A percentile compares a stretch with the other conserved stretches of the same genome.
Conservation (phyloP, 2,113 vertebrate genomes). For the Lampris incognitus region DNA sequence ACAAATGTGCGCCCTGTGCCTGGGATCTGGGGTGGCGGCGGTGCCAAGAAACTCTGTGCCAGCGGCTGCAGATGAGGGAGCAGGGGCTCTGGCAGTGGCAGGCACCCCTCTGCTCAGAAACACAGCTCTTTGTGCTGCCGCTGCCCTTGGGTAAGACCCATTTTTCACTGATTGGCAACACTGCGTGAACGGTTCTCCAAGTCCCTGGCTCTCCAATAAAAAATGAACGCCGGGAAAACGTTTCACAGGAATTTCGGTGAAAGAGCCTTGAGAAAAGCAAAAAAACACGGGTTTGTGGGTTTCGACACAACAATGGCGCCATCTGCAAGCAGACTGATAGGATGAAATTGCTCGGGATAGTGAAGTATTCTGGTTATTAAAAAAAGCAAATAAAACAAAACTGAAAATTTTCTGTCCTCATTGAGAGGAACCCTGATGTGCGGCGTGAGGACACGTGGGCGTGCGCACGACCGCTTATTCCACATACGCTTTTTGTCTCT, state of each 20-base stretch:
- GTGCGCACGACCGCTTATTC: too few species aligned
- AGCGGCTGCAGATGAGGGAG: conserved; percentile 44
- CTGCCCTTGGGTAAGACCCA: conserved; percentile 14
- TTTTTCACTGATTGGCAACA: conserved; percentile 34
- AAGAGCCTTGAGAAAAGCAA: neutral
- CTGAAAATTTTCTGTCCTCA: too few species aligned
- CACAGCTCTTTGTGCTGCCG: conserved; percentile 52
- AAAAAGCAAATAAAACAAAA: too few species aligned
- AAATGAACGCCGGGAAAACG: neutral
- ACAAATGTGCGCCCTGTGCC: conserved; percentile 47
- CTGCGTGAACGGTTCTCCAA: conserved; percentile 15
- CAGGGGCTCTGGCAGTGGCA: conserved; percentile 30
- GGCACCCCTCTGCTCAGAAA: conserved; percentile 27
- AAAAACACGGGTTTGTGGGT: neutral
- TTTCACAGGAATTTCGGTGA: conserved; percentile 3
- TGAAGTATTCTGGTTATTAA: too few species aligned
- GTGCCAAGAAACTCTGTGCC: conserved; percentile 32
- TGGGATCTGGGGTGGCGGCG: conserved; percentile 19
- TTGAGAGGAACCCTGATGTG: too few species aligned
- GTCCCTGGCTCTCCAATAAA: conserved; percentile 12
- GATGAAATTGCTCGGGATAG: too few species aligned
- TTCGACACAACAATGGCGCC: too few species aligned
- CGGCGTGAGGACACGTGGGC: too few species aligned
- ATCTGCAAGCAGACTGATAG: too few species aligned
- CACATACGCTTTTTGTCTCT: too few species aligned